Evolutionary conservation across 2,888 invertebrate species (phyloP), one percentile per base, ranked within the genome.

Genomic region (Oligia latruncula): DNA sequence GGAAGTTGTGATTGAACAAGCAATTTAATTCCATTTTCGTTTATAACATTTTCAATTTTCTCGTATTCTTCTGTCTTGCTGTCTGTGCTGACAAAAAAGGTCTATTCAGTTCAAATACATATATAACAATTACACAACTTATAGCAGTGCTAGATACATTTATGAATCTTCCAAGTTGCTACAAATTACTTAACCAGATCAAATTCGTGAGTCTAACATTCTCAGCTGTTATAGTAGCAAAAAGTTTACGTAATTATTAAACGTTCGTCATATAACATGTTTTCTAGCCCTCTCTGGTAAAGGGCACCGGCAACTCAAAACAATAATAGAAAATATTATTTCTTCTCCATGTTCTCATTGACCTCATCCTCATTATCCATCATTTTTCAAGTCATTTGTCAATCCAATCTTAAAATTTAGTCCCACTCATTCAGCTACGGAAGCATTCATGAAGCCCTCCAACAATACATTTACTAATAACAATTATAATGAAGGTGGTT

Each of bases 401-500:
- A 71, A 67, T 74, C 2, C 6, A 52, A 15, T 9, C 65, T 23
- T 29, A 43, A 5, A 49, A 58, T 52, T 60, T 4, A 46, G 40
- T 58, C 2, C 73, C 55, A 46, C 15, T 60, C 4, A n/a, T 70
- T 73, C 4, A 46, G 85, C 78, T 20, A 49, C 35, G 13, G 35
- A 65, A 55, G 74, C 84, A 65, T 60, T 46, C 46, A 70, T 9
- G 20, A 35, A 73, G 58, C 15, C 35, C 46, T 70, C 64, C 46
- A 81, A 86, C 80, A 83, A 80, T 68, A 83, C 77, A 76, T 66
- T 72, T 46, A 76, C 60, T 71, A 82, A 82, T 71, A 86, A 89
- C 80, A 87, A 87, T 85, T 82, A 43, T 67, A 60, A 55, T 85
- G 58, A 74, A 71, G 66, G 58, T 64, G 67, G 85, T 90, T 89